Base-by-base conservation (phyloP, 2,113 vertebrate species). In the Uria lomvia region DNA sequence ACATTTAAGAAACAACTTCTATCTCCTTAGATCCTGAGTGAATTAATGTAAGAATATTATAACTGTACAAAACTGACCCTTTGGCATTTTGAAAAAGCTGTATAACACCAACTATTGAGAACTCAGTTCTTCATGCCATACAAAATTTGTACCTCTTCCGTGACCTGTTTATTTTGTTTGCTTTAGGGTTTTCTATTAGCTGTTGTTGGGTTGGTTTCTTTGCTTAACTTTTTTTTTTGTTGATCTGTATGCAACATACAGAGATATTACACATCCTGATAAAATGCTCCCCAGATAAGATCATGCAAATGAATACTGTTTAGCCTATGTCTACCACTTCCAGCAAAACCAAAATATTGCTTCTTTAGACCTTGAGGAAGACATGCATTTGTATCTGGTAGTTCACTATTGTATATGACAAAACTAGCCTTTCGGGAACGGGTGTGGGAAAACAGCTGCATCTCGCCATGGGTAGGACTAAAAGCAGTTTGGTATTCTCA, bases 121-220 rank as follows among this genome's bases (percentile, higher is more conserved):
- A 70, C 4, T n/a, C 14, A 23, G 18, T 59, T 85, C 32, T 86
- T 59, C 4, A 21, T 40, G 2, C 6, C 23, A 8, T 15, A 71
- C 2, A 67, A 29, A 84, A 38, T 32, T 42, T 59, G 1, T 7
- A 43, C 16, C 2, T 63, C 13, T 88, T 76, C 74, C 75, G 32
- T 68, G 50, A 67, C 29, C 6, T 34, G 7, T 34, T 68, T 85
- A 12, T 82, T 92, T 78, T 63, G 14, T 53, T 92, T 75, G 4
- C 21, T 85, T 50, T 50, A 59, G 8, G 5, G 0, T 3, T 72
- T 73, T 75, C 40, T 58, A 34, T 63, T 72, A 45, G 15, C 8
- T 80, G 19, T 67, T 78, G 2, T 67, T 0, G 0, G 14, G 15
- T 18, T 73, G 8, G 1, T 0, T 24, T 43, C 56, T 77, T 45